Evolutionary conservation across 2,888 invertebrate genomes (phyloP).

Genomic region (Cordilura impudica): DNA sequence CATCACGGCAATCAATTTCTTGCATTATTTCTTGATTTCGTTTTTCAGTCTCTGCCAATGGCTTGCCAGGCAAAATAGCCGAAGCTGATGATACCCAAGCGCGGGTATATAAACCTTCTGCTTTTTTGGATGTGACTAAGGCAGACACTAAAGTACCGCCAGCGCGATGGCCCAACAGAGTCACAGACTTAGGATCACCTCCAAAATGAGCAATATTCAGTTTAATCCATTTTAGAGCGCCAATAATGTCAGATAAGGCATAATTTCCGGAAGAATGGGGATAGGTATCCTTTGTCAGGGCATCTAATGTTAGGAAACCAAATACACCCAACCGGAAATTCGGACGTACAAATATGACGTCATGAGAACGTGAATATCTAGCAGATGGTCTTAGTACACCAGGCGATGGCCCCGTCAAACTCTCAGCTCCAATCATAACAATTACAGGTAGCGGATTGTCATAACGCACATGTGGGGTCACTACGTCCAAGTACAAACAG

Average conservation of each 20-base stretch:
- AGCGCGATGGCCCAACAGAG: slow-evolving; percentile 90
- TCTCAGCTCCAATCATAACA: slow-evolving; percentile 88
- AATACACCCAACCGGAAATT: slow-evolving; percentile 89
- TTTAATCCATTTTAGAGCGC: slow-evolving; percentile 88
- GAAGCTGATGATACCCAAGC: slow-evolving; percentile 90
- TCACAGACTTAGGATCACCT: slow-evolving; percentile 87
- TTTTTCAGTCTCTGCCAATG: slow-evolving; percentile 81
- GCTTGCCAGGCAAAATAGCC: slow-evolving; percentile 84
- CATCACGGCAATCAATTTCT: slow-evolving; percentile 80
- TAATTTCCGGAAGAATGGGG: slow-evolving; percentile 91
- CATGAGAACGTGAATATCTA: slow-evolving; percentile 85
- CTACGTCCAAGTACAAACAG: slow-evolving; percentile 89
- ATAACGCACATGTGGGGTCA: slow-evolving; percentile 89
- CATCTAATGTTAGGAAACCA: slow-evolving; percentile 89
- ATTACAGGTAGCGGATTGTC: slow-evolving; percentile 89
- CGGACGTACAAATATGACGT: slow-evolving; percentile 91
- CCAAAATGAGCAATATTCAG: slow-evolving; percentile 91
- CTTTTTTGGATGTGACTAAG: slow-evolving; percentile 80
- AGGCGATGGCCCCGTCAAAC: slow-evolving; percentile 87
- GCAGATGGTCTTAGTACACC: slow-evolving; percentile 86
- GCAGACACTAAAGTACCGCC: slow-evolving; percentile 91
- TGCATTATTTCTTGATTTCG: slow-evolving; percentile 82
- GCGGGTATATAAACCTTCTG: slow-evolving; percentile 84
- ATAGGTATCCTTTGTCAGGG: slow-evolving; percentile 84
- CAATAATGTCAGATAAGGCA: slow-evolving; percentile 88